Evolutionary conservation across 2,797 vertebrate genomes (phyloP), one percentile per base, ranked within the genome.

Genomic region (Thalassophryne amazonica): DNA sequence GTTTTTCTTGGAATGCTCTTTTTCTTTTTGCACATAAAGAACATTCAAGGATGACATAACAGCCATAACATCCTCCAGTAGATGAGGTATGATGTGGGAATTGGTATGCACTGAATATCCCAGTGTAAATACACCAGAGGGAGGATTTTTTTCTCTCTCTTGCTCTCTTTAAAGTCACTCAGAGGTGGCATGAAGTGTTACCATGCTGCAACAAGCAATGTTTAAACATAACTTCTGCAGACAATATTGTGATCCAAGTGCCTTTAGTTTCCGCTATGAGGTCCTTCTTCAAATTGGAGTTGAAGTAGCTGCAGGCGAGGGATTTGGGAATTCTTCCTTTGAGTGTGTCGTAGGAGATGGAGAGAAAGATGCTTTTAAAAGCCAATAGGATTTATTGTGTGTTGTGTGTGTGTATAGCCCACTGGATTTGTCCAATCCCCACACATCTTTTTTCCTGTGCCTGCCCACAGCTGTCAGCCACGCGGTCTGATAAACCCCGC

Each of bases 351-450:
- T 49, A 43, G 34, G 53, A 74, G 60, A 72, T 60, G 75, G 53
- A 34, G 33, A 69, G 58, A 55, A 39, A 40, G 51, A 71, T 31
- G 55, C 65, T 69, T 77, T 76, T 77, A 65, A 61, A 78, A 73
- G 70, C 67, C 52, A 58, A 62, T 61, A 45, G 51, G 71, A 80
- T 86, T 80, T 76, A 81, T 84, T 46, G 65, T 57, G 71, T 68
- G 60, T 63, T 72, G 49, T 61, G 59, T 60, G 59, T 60, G 42
- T 75, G 56, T 69, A 62, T 69, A 58, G 65, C 69, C 45, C 58
- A 70, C 63, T 66, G 65, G 60, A 76, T 84, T 78, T 69, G 60
- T 49, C 42, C 68, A 43, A 81, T 81, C 75, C 76, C 69, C 24
- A 32, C 63, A 74, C 73, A 68, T 65, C 58, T 69, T 41, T 43